Evolutionary conservation across 2,797 vertebrate genomes (phyloP).

Genomic region (Sitta carolinensis): DNA sequence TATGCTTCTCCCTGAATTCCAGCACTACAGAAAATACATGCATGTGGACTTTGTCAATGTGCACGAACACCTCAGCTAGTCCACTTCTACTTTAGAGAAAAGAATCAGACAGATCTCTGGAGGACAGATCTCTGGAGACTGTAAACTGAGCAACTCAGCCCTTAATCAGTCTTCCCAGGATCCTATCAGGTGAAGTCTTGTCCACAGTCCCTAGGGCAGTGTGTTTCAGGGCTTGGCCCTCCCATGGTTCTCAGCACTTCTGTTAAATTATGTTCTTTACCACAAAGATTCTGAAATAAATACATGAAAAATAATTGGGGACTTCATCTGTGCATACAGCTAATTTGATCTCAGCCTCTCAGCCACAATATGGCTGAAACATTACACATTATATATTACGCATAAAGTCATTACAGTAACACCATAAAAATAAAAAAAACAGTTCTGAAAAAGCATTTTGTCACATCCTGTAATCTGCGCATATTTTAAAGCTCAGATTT

Average conservation of each 20-base stretch:
- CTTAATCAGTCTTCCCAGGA: neutral
- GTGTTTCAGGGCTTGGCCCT: neutral
- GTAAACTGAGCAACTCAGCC: neutral
- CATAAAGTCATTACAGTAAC: neutral
- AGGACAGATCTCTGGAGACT: neutral
- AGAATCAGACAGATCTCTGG: neutral
- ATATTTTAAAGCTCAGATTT: neutral
- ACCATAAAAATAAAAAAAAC: neutral
- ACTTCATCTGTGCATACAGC: neutral
- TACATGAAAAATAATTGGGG: neutral
- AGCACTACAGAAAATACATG: neutral
- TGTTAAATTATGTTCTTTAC: neutral
- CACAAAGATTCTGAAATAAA: neutral
- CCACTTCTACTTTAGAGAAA: neutral
- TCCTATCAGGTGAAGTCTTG: neutral
- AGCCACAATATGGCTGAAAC: neutral
- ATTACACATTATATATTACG: neutral
- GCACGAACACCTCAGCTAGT: neutral
- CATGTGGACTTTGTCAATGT: neutral
- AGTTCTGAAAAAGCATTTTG: neutral
- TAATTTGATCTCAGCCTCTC: neutral
- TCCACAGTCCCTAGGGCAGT: neutral
- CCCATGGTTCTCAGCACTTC: neutral
- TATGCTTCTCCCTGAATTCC: neutral
- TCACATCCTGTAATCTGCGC: neutral